Percentiles rank a stretch among this genome's conserved stretches.
phyloP scores from a whole-genome alignment of 2,113 vertebrate species.

The Pongo pygmaeus region DNA sequence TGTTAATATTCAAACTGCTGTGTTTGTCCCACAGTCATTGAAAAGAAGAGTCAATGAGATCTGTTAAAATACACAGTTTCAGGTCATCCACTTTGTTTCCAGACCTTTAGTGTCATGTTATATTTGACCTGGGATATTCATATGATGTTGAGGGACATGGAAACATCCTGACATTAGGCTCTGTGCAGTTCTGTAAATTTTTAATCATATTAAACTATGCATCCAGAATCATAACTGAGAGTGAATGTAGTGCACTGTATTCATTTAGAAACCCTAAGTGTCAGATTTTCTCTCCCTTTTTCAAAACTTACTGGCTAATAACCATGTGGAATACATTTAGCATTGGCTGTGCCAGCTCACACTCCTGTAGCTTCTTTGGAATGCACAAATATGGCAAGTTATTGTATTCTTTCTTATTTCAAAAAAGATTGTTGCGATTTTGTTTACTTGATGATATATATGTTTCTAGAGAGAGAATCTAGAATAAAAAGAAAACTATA shows the following conservation, averaged over 20 bases:
- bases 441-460: neutral
- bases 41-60: constrained; percentile 51
- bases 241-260: constrained; percentile 35
- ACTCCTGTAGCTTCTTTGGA: constrained; percentile 54
- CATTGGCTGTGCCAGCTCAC: constrained; percentile 38
- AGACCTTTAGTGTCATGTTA: constrained; percentile 57
- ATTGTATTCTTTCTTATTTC: constrained; percentile 3
- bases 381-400: constrained; percentile 29
- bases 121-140: constrained; percentile 73
- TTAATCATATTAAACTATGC: constrained; percentile 68
- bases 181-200: constrained; percentile 56
- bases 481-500: constrained; percentile 9
- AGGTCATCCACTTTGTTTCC: constrained; percentile 40
- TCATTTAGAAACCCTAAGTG: constrained; percentile 59
- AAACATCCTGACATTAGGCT: constrained; percentile 62
- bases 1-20: constrained; percentile 48
- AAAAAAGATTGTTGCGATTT: neutral
- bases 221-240: constrained; percentile 50
- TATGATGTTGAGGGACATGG: constrained; percentile 43
- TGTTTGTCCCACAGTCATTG: constrained; percentile 11
- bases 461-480: neutral
- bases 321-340: constrained; percentile 69
- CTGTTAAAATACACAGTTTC: constrained; percentile 40
- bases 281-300: constrained; percentile 16
- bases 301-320: constrained; percentile 50